A percentile compares a stretch with the other conserved stretches of the same genome.
phyloP scores from a whole-genome alignment of 1,140 invertebrate species.

The Drosophila baimaii region DNA sequence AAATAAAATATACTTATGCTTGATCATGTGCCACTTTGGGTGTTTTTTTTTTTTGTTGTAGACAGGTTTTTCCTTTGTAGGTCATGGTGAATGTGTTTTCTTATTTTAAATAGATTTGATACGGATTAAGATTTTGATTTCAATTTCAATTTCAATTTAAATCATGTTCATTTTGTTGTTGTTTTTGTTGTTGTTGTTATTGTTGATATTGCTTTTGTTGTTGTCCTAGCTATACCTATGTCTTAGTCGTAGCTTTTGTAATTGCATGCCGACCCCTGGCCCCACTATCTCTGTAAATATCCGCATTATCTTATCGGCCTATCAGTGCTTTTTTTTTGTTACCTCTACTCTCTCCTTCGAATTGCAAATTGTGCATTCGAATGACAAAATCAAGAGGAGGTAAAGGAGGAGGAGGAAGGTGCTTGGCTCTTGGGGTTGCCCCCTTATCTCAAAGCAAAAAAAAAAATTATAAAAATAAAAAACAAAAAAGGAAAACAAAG shows the following conservation, averaged over 20 bases:
- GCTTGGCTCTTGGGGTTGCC: conserved; percentile 36
- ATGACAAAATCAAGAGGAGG: neutral
- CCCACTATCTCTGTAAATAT: conserved; percentile 51
- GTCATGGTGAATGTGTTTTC: conserved; percentile 67
- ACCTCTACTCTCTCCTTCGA: conserved; percentile 13
- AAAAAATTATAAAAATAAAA: neutral
- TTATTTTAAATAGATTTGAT: neutral
- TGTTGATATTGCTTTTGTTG: conserved; percentile 14
- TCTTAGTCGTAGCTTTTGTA: conserved; percentile 42
- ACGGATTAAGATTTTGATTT: conserved; percentile 12
- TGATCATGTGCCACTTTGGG: neutral
- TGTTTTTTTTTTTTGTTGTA: neutral
- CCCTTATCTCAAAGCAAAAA: conserved; percentile 21
- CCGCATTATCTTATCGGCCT: conserved; percentile 62
- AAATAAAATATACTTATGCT: neutral
- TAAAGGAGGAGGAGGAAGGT: conserved; percentile 5
- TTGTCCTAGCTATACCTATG: conserved; percentile 1
- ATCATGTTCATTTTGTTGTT: conserved; percentile 8
- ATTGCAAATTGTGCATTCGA: conserved; percentile 35
- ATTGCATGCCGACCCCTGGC: conserved; percentile 51
- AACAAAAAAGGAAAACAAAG: conserved; percentile 8
- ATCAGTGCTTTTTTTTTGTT: conserved; percentile 52
- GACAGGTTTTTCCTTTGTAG: conserved; percentile 50
- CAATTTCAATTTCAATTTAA: conserved; percentile 1
- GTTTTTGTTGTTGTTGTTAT: conserved; percentile 4